Evolutionary conservation across 2,797 vertebrate genomes (phyloP).

Genomic region (Notolepis coatsorum): DNA sequence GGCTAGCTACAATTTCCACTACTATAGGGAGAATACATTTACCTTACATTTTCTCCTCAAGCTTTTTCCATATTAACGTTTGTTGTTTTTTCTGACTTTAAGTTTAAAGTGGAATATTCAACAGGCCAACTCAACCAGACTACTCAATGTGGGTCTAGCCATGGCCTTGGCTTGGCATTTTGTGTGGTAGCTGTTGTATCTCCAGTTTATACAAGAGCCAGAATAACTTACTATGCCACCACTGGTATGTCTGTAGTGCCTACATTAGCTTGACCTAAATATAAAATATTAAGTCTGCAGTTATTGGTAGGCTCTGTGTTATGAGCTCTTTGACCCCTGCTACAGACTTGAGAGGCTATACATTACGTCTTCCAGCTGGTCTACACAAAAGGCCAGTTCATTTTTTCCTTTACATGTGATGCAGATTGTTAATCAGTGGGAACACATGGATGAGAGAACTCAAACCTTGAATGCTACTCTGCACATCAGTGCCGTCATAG

Average conservation of each 20-base stretch:
- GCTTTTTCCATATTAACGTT: constrained; percentile 44
- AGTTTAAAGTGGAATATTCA: constrained; percentile 68
- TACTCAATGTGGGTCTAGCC: constrained; percentile 35
- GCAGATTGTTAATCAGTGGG: background rate
- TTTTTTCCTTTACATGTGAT: background rate
- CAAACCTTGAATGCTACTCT: background rate
- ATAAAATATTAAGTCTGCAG: background rate
- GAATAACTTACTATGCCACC: background rate
- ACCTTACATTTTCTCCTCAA: constrained; percentile 48
- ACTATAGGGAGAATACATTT: constrained; percentile 21
- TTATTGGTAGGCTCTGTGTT: background rate
- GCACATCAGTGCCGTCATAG: too few species aligned
- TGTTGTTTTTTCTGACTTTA: constrained; percentile 67
- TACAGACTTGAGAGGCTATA: constrained; percentile 2
- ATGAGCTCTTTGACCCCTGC: constrained; percentile 1
- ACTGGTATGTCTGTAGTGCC: background rate
- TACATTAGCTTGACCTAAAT: background rate
- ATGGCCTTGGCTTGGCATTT: constrained; percentile 1
- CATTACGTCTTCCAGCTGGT: background rate
- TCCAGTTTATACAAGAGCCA: constrained; percentile 9
- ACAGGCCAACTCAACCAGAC: constrained; percentile 63
- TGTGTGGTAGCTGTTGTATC: background rate
- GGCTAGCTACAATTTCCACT: background rate
- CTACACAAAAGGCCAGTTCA: background rate
- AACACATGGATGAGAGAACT: background rate